Conservation (phyloP, 2,888 invertebrate genomes). For the Pardosa pseudoannulata region DNA sequence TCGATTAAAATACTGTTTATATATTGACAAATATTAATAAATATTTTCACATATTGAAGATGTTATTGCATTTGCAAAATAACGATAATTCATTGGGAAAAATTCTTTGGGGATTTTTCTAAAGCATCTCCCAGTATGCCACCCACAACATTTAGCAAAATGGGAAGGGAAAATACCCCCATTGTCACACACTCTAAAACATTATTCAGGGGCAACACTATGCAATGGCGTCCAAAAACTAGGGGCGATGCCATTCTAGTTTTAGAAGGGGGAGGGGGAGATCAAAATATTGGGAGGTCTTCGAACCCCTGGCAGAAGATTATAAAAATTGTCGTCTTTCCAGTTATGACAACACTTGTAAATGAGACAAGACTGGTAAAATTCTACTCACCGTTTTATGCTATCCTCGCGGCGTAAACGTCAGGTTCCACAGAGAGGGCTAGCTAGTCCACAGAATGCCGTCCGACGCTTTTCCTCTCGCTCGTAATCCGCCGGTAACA, state of each 20-base stretch:
- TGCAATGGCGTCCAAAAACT: constrained; percentile 7
- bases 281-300: neutral
- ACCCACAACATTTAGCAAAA: too few species aligned
- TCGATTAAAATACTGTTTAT: too few species aligned
- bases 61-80: too few species aligned
- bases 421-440: neutral
- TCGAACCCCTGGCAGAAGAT: neutral
- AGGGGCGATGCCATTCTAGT: neutral
- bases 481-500: neutral
- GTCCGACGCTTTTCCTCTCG: neutral
- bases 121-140: too few species aligned
- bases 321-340: neutral
- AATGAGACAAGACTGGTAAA: constrained; percentile 5
- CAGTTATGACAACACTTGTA: neutral
- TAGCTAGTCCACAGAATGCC: neutral
- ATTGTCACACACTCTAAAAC: neutral
- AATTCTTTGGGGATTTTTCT: too few species aligned
- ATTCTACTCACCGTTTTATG: neutral
- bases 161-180: neutral
- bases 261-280: neutral
- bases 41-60: too few species aligned
- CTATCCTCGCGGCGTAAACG: neutral
- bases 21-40: too few species aligned
- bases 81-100: too few species aligned
- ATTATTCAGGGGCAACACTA: neutral